Base-by-base conservation (phyloP, 2,113 vertebrate species). In the Bufo bufo region DNA sequence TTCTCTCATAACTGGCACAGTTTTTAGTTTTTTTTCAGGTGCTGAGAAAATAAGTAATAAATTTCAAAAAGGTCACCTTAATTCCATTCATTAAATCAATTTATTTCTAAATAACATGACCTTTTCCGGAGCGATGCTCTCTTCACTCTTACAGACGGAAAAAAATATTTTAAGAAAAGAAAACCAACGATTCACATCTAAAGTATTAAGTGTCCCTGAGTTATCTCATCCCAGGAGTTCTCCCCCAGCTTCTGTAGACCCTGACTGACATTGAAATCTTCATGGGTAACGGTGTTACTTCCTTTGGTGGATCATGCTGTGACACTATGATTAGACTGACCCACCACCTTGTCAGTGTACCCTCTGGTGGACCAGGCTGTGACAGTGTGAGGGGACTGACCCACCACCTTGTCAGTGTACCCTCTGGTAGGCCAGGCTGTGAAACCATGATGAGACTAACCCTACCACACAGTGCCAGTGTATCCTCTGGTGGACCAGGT, bases 11-110 rank as follows among this genome's bases (percentile, higher is more conserved):
- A 87, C 75, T 87, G 79, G 19, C 12, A 33, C n/a, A 45, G 77
- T 19, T 43, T 75, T 58, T 82, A 1, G 33, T 33, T 33, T 33
- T 33, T 33, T 33, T 33, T 33, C 45, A n/a, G 82, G 86, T 52
- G 86, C 79, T 16, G 19, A 66, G 56, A 63, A 74, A n/a, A 75
- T 82, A 61, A 75, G 59, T 63, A 74, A 87, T 87, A 87, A 87
- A 82, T 82, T 75, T 79, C 45, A 74, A 52, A 87, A 87, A 87
- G 78, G 79, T 87, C 86, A 87, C 84, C 82, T 75, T 87, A 82
- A 63, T 87, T 87, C 79, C 79, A 74, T 82, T 58, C 56, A 82
- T 87, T 87, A 87, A 72, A 82, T 63, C 78, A 82, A 66, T 23
- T 23, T 74, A 47, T 75, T 47, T 87, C 86, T 87, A 82, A 82